Base-by-base conservation (phyloP, 1,140 invertebrate genomes). In the Dolichoris vasculosae region DNA sequence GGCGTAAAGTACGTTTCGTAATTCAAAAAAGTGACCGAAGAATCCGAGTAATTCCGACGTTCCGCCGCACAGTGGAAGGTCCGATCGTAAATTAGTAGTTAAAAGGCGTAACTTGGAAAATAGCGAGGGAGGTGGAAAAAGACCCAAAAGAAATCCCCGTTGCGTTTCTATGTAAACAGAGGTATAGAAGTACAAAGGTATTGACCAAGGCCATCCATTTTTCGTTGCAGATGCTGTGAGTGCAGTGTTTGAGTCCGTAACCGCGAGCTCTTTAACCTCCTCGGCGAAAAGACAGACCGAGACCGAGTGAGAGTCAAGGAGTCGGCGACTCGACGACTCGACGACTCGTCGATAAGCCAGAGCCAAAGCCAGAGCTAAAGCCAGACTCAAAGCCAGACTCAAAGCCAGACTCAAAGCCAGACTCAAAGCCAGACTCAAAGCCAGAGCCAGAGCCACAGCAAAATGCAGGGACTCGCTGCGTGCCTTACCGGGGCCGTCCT, bases 381-480 rank as follows among this genome's bases (percentile, higher is more conserved):
- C n/a, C n/a, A n/a, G n/a, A n/a, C n/a, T n/a, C n/a, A n/a, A n/a
- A n/a, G n/a, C n/a, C n/a, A n/a, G n/a, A n/a, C n/a, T n/a, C n/a
- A n/a, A n/a, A n/a, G n/a, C n/a, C n/a, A n/a, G n/a, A n/a, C n/a
- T n/a, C n/a, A n/a, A n/a, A n/a, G n/a, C n/a, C n/a, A n/a, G n/a
- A n/a, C n/a, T n/a, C n/a, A n/a, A n/a, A n/a, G n/a, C n/a, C n/a
- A n/a, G n/a, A n/a, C n/a, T n/a, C n/a, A n/a, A n/a, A n/a, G n/a
- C n/a, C n/a, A 32, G 8, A 67, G 30, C 32, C 30, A 67, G 30
- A 67, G 55, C 8, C 15, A 59, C 8, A 59, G n/a, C 13, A 67
- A 97, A 93, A 94, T 97, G 88, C 96, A 96, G 93, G 96, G 96
- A 88, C 95, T 94, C 92, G 97, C 96, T 69, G 94, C 94, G 88